Conservation (phyloP, 1,140 invertebrate species). For the Ladona fulva region DNA sequence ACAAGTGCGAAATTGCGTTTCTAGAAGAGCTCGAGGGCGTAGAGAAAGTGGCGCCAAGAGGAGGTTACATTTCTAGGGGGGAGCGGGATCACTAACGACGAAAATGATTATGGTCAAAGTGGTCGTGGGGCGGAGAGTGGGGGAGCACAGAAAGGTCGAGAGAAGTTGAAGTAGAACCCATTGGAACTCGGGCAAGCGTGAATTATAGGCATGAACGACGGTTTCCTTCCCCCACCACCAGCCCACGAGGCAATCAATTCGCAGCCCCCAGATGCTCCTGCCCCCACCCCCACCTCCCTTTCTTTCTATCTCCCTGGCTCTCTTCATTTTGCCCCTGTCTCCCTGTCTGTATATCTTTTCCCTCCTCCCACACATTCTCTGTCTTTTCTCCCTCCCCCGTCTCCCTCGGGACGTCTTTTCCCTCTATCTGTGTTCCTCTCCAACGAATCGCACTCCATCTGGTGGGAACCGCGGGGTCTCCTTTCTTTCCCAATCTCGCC, state of each 20-base stretch:
- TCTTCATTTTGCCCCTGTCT: not conserved
- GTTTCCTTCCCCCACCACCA: not conserved
- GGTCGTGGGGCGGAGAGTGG: not conserved
- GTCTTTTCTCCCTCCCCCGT: not conserved
- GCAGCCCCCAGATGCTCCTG: not conserved
- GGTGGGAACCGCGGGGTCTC: not conserved
- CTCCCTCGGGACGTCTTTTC: not conserved
- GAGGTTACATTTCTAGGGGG: not conserved
- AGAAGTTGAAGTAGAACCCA: not conserved
- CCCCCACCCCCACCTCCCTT: not conserved
- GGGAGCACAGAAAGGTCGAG: not conserved
- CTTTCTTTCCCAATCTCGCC: not conserved
- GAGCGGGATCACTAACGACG: not conserved
- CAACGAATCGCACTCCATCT: not conserved
- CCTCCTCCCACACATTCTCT: not conserved
- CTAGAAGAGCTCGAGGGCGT: not conserved
- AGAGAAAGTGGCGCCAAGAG: not conserved
- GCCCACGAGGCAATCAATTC: not conserved
- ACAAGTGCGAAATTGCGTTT: not conserved
- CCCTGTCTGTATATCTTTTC: not conserved
- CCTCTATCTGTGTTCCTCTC: not conserved
- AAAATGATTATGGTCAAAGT: not conserved
- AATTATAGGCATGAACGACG: not conserved
- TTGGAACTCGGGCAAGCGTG: constrained; percentile 1
- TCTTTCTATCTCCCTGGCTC: not conserved